Percentiles rank a stretch among this genome's conserved stretches.
Conservation (phyloP, 2,888 invertebrate species). For the Coelinius sp. region DNA sequence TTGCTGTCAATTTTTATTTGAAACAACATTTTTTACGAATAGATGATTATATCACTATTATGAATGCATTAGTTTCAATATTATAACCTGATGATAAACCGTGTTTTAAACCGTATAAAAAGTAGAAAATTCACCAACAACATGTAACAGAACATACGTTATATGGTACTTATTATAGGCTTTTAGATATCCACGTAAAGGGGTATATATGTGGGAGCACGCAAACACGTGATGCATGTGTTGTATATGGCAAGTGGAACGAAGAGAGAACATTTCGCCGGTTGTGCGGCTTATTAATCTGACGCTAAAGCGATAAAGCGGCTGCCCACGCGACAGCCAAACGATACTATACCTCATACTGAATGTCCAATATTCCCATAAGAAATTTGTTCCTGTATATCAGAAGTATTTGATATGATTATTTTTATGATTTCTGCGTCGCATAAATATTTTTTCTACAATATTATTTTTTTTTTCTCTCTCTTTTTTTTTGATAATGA, state of each 20-base stretch:
- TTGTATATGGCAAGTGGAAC: conserved; percentile 27
- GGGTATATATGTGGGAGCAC: conserved; percentile 40
- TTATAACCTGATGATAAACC: not conserved
- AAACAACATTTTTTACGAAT: not conserved
- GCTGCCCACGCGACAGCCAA: conserved; percentile 60
- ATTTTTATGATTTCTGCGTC: conserved; percentile 4
- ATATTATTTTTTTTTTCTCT: not conserved
- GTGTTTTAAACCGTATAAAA: not conserved
- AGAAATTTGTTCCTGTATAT: conserved; percentile 23
- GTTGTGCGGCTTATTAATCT: conserved; percentile 65
- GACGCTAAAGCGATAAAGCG: conserved; percentile 65
- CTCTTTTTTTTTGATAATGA: conserved; percentile 28
- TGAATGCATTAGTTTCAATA: not conserved
- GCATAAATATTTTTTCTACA: conserved; percentile 2
- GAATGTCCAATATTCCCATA: conserved; percentile 30
- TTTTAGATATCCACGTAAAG: not conserved
- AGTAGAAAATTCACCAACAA: not conserved
- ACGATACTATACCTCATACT: conserved; percentile 62
- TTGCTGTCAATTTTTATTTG: too few relatives aligned
- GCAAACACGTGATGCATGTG: conserved; percentile 47
- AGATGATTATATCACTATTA: not conserved
- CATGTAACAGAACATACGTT: not conserved
- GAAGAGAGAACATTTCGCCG: conserved; percentile 43
- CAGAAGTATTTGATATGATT: conserved; percentile 15
- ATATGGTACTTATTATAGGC: conserved; percentile 12